These are phyloP conservation scores for Acipenser transmontanus DNA, from an alignment of 2,797 vertebrate species.

Conservation along the genomic window DNA sequence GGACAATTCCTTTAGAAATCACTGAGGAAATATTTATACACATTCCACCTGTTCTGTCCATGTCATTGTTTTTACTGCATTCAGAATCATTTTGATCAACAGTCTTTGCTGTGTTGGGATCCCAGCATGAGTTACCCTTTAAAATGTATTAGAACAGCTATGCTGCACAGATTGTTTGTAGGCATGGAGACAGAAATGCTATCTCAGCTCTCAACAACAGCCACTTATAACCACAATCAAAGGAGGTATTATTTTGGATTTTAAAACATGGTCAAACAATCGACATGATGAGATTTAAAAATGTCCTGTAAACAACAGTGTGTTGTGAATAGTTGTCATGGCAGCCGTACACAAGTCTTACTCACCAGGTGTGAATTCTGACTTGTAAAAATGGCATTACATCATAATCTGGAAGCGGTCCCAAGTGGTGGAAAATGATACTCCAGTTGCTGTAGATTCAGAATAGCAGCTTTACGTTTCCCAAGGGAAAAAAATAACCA, in stretches of 20 bases:
- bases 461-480: conserved; percentile 20
- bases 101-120: no score
- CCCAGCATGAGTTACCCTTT: no score
- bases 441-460: conserved; percentile 26
- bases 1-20: no score
- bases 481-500: neutral
- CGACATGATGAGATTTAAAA: neutral
- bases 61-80: no score
- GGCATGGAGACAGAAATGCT: conserved; percentile 30
- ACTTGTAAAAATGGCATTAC: conserved; percentile 29
- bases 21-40: no score
- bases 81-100: no score
- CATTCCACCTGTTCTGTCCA: no score
- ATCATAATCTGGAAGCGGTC: conserved; percentile 29
- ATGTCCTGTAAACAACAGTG: conserved; percentile 18
- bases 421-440: conserved; percentile 20
- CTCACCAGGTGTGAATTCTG: conserved; percentile 29
- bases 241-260: neutral
- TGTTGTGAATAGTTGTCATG: conserved; percentile 22
- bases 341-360: conserved; percentile 12
- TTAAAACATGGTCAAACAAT: no score
- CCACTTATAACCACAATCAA: conserved; percentile 15
- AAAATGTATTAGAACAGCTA: no score
- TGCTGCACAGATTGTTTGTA: conserved; percentile 21
- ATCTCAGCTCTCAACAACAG: conserved; percentile 37